These are phyloP conservation scores for Gymnothorax reevesii DNA, from an alignment of 2,797 vertebrate genomes.

Conservation along the genomic window DNA sequence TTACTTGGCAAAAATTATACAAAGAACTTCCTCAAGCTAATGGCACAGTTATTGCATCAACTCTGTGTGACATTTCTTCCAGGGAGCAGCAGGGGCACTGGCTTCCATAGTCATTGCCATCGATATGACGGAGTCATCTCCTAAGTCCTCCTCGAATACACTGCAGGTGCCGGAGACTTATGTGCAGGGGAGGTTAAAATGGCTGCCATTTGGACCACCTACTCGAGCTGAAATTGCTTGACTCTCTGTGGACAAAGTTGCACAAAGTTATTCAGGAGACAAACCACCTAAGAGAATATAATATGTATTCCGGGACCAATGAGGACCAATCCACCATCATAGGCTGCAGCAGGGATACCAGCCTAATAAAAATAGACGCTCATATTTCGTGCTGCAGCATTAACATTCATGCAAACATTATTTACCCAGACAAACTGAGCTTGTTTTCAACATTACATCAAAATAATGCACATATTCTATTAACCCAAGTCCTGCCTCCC, in stretches of 20 bases:
- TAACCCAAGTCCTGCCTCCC: no score
- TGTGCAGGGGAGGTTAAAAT: neutral
- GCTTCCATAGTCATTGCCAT: slow-evolving; percentile 48
- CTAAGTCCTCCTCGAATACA: slow-evolving; percentile 40
- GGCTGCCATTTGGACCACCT: neutral
- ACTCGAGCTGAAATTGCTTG: neutral
- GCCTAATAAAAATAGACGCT: neutral
- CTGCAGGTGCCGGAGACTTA: neutral
- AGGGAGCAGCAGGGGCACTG: slow-evolving; percentile 55
- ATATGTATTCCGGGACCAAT: neutral
- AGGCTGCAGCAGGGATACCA: no score
- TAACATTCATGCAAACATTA: neutral
- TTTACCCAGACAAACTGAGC: neutral
- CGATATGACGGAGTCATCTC: slow-evolving; percentile 46
- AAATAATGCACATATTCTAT: neutral
- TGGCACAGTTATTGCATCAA: slow-evolving; percentile 3
- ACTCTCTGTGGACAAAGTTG: neutral
- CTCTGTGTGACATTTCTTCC: slow-evolving; percentile 46
- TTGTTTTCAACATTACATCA: neutral
- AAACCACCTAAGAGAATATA: neutral
- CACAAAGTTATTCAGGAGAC: neutral
- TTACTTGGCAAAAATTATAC: neutral
- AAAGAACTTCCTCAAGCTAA: neutral
- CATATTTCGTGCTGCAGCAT: neutral
- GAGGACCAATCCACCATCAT: neutral